These are phyloP conservation scores for Caenorhabditis drosophilae DNA, from an alignment of 2,888 invertebrate genomes.

Conservation along the genomic window DNA sequence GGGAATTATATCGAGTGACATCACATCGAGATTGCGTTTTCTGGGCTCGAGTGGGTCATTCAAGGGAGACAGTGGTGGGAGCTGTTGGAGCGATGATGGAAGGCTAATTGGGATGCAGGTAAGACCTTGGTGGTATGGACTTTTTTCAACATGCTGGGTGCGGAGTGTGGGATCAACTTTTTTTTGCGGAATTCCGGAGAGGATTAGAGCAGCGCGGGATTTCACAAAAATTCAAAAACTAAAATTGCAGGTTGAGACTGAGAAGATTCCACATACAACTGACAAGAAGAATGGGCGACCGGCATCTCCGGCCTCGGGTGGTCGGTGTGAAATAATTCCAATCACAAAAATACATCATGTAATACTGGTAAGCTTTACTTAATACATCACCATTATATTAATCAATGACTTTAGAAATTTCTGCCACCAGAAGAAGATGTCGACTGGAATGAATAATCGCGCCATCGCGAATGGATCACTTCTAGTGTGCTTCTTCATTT, in stretches of 20 bases:
- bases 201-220: constrained; percentile 15
- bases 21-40: constrained; percentile 13
- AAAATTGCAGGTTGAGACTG: constrained; percentile 21
- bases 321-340: constrained; percentile 29
- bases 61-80: constrained; percentile 17
- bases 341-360: constrained; percentile 26
- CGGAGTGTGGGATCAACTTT: constrained; percentile 12
- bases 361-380: constrained; percentile 37
- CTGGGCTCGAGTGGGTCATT: constrained; percentile 20
- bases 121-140: constrained; percentile 9
- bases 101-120: constrained; percentile 24
- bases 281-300: constrained; percentile 25
- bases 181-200: background rate
- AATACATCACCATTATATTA: constrained; percentile 31
- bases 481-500: background rate
- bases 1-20: constrained; percentile 18
- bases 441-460: constrained; percentile 36
- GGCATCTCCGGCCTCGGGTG: constrained; percentile 35
- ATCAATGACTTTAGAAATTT: constrained; percentile 39
- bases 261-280: constrained; percentile 25
- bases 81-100: constrained; percentile 26
- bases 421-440: constrained; percentile 33
- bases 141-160: constrained; percentile 15
- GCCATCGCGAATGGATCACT: constrained; percentile 3
- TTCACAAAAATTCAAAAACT: constrained; percentile 13